Evolutionary conservation across 2,113 vertebrate species (phyloP).

Genomic region (Ammodytes marinus): DNA sequence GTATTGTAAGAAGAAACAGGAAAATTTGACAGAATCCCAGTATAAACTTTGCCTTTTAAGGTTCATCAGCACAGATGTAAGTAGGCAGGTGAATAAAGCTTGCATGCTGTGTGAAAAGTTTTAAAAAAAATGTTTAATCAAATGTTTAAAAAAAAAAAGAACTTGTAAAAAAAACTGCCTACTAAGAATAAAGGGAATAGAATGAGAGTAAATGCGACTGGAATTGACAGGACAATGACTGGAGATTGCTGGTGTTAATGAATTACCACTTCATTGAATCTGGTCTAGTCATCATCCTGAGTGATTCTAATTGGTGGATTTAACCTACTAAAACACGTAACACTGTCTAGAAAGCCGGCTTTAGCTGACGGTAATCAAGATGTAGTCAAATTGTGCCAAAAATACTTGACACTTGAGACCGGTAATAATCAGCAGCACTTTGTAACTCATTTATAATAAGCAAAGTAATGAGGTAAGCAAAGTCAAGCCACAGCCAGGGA

Average conservation of each 20-base stretch:
- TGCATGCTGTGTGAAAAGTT: background rate
- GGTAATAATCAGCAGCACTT: background rate
- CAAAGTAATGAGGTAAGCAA: too few species aligned
- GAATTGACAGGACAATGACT: background rate
- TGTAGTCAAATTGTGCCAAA: background rate
- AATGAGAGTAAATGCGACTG: background rate
- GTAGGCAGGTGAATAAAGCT: background rate
- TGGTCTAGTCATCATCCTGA: slow-evolving; percentile 1
- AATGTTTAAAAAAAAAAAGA: background rate
- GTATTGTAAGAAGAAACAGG: background rate
- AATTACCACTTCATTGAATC: slow-evolving; percentile 9
- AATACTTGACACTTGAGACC: background rate
- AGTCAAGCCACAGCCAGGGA: background rate
- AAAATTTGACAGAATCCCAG: background rate
- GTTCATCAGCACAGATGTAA: background rate
- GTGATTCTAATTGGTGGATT: slow-evolving; percentile 18
- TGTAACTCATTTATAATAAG: background rate
- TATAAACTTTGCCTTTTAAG: background rate
- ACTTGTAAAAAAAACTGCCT: background rate
- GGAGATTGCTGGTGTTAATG: slow-evolving; percentile 4
- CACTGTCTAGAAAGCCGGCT: background rate
- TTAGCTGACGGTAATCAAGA: slow-evolving; percentile 5
- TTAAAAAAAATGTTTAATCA: too few species aligned
- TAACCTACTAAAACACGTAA: slow-evolving; percentile 11
- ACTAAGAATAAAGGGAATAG: background rate